Evolutionary conservation across 2,113 vertebrate genomes (phyloP).

Genomic region (Nibea coibor): DNA sequence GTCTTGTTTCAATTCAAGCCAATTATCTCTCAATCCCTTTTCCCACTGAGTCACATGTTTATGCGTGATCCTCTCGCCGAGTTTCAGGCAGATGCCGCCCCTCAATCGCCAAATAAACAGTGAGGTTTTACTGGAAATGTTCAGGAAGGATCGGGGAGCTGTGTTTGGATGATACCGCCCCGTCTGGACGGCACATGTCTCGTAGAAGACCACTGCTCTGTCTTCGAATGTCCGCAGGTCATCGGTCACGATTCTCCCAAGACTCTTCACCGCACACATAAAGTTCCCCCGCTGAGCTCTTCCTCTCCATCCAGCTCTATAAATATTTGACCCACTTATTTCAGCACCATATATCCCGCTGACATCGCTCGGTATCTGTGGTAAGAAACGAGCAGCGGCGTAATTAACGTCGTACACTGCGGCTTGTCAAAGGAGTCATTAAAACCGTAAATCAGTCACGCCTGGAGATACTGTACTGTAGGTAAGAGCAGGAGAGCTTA

Average conservation of each 20-base stretch:
- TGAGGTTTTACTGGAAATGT: slow-evolving; percentile 47
- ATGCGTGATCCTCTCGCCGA: slow-evolving; percentile 32
- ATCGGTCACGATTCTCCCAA: slow-evolving; percentile 64
- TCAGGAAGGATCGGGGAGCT: slow-evolving; percentile 38
- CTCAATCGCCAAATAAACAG: slow-evolving; percentile 52
- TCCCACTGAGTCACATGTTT: slow-evolving; percentile 72
- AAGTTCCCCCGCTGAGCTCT: slow-evolving; percentile 15
- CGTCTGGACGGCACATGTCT: slow-evolving; percentile 67
- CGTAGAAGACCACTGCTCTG: too few species aligned
- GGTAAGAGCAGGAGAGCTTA: slow-evolving; percentile 2
- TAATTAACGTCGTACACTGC: slow-evolving; percentile 49
- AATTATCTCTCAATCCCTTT: slow-evolving; percentile 63
- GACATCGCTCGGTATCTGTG: slow-evolving; percentile 41
- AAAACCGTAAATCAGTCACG: slow-evolving; percentile 47
- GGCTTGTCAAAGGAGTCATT: slow-evolving; percentile 39
- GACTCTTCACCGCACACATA: slow-evolving; percentile 30
- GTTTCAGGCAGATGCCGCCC: slow-evolving; percentile 28
- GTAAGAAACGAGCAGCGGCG: slow-evolving; percentile 40
- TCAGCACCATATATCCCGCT: slow-evolving; percentile 19
- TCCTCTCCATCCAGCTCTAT: slow-evolving; percentile 10
- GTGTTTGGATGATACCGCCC: slow-evolving; percentile 59
- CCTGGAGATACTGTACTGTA: slow-evolving; percentile 1
- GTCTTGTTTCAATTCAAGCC: slow-evolving; percentile 67
- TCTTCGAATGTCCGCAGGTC: slow-evolving; percentile 40
- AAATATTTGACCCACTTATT: slow-evolving; percentile 48